phyloP scores from a whole-genome alignment of 1,140 invertebrate species.

The Diachasma alloeum region DNA sequence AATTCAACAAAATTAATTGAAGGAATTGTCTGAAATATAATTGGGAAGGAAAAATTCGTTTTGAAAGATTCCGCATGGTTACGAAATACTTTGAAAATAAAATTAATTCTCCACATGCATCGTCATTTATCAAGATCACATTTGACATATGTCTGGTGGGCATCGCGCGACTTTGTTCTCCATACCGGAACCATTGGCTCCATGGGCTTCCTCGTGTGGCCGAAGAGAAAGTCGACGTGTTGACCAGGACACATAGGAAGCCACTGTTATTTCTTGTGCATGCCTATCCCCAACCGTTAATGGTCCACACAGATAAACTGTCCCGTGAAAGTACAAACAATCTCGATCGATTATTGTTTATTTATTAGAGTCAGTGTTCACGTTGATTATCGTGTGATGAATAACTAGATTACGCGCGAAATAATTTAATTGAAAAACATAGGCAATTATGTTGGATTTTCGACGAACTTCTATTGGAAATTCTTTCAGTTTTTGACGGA shows the following conservation, averaged over 20 bases:
- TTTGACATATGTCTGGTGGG: not conserved
- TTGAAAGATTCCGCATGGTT: not conserved
- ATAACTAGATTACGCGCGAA: too few species aligned
- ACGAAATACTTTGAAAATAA: not conserved
- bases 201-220: not conserved
- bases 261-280: not conserved
- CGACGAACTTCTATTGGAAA: too few species aligned
- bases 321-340: not conserved
- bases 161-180: not conserved
- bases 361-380: not conserved
- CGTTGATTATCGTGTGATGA: not conserved
- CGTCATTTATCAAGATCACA: not conserved
- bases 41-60: not conserved
- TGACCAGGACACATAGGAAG: conserved; percentile 5
- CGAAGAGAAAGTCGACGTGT: not conserved
- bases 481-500: too few species aligned
- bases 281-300: not conserved
- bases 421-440: too few species aligned
- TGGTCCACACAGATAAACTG: not conserved
- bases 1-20: too few species aligned
- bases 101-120: not conserved
- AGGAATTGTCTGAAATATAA: not conserved
- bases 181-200: not conserved
- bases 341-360: not conserved
- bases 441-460: too few species aligned